Base-by-base conservation (phyloP, 2,797 vertebrate species). In the Sebastes ruberrimus region DNA sequence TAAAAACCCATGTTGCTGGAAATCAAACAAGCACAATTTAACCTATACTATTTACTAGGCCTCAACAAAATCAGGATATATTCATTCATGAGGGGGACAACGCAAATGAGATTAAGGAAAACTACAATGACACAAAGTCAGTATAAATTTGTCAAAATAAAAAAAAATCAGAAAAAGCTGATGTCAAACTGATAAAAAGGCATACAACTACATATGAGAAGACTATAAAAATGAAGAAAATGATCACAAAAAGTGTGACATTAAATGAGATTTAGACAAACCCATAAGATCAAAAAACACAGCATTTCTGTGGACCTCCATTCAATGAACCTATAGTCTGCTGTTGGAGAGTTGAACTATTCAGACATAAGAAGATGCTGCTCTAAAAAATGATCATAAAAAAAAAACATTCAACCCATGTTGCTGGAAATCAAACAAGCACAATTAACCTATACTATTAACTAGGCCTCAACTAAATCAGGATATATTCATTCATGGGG, bases 401-500 rank as follows among this genome's bases (percentile, higher is more conserved):
- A 35, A 35, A 55, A 49, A n/a, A 69, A 79, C 5, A 74, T 22
- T 57, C 0, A 65, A 28, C 20, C 22, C 35, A 2, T 75, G 56
- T 67, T 68, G 16, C 4, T 28, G 8, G 25, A 4, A 55, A 52
- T n/a, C 30, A 71, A 55, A 67, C 32, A 20, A 59, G 53, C 30
- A 80, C 23, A 59, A 69, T 52, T 28, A 20, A 61, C 32, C 42
- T 7, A 71, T 28, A 80, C 55, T 74, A 63, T 70, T n/a, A 60
- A 14, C 42, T 66, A 85, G 89, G 90, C 86, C 86, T 80, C 62
- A 14, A 65, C 18, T 53, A 22, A 77, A 77, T 65, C 81, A 30
- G 75, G 32, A 80, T 20, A 57, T 83, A 72, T 89, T 84, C 77
- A 90, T 88, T 90, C 65, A 87, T 61, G 55, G 7, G 38, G n/a